Percentiles rank a stretch among this genome's conserved stretches.
phyloP scores from a whole-genome alignment of 2,797 vertebrate genomes.

The Bucorvus abyssinicus region DNA sequence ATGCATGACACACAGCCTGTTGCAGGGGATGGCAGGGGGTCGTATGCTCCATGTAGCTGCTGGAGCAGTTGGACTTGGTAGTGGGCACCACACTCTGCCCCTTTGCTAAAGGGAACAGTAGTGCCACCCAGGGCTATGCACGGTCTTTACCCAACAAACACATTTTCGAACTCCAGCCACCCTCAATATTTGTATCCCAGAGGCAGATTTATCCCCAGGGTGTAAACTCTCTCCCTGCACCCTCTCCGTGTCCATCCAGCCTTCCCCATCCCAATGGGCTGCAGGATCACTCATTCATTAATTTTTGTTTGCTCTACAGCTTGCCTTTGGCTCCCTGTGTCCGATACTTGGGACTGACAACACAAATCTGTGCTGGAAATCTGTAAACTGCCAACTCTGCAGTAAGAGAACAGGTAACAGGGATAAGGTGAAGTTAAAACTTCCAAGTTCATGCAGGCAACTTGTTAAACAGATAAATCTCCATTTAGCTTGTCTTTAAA shows the following conservation, averaged over 20 bases:
- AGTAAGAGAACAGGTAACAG: neutral
- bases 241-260: neutral
- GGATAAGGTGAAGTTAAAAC: neutral
- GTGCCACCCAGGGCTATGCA: neutral
- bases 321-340: neutral
- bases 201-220: neutral
- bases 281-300: neutral
- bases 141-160: neutral
- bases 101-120: neutral
- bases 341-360: neutral
- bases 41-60: neutral
- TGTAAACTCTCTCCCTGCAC: neutral
- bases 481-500: neutral
- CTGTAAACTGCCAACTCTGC: neutral
- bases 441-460: neutral
- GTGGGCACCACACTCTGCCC: too few relatives aligned
- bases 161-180: fast-evolving
- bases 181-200: neutral
- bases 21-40: neutral
- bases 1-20: neutral
- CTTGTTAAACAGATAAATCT: neutral
- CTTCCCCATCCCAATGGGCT: neutral
- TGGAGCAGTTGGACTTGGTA: neutral
- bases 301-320: neutral
- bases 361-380: neutral